These are phyloP conservation scores for Microctenopoma lineatum DNA, from an alignment of 2,797 vertebrate genomes.

Conservation along the genomic window DNA sequence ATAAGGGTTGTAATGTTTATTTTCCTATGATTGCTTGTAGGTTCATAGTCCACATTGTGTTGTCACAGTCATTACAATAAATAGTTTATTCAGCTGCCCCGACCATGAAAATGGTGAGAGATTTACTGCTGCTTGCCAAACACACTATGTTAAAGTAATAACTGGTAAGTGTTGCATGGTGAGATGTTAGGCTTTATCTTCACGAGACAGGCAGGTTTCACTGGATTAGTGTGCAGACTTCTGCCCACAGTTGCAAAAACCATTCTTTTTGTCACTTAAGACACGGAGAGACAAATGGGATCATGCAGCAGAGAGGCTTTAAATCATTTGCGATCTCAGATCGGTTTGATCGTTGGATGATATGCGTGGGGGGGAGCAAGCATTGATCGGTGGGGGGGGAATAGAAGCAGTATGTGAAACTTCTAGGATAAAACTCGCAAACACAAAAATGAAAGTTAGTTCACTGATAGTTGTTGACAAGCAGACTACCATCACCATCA, in stretches of 20 bases:
- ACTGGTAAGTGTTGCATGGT: too few relatives aligned
- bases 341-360: background rate
- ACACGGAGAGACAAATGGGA: background rate
- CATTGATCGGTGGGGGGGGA: background rate
- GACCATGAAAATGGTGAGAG: background rate
- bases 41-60: constrained; percentile 6
- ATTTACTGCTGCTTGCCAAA: background rate
- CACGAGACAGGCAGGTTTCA: too few relatives aligned
- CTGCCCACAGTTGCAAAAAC: too few relatives aligned
- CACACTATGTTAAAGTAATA: background rate
- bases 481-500: too few relatives aligned
- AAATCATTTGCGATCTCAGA: background rate
- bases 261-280: background rate
- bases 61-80: background rate
- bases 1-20: background rate
- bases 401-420: too few relatives aligned
- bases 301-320: background rate
- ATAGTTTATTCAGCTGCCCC: background rate
- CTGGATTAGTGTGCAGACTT: too few relatives aligned
- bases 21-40: background rate
- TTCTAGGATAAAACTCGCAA: too few relatives aligned
- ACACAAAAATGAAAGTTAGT: too few relatives aligned
- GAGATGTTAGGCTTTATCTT: too few relatives aligned
- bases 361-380: background rate
- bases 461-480: too few relatives aligned